Conservation (phyloP, 1,140 invertebrate genomes). For the Lycorma delicatula region DNA sequence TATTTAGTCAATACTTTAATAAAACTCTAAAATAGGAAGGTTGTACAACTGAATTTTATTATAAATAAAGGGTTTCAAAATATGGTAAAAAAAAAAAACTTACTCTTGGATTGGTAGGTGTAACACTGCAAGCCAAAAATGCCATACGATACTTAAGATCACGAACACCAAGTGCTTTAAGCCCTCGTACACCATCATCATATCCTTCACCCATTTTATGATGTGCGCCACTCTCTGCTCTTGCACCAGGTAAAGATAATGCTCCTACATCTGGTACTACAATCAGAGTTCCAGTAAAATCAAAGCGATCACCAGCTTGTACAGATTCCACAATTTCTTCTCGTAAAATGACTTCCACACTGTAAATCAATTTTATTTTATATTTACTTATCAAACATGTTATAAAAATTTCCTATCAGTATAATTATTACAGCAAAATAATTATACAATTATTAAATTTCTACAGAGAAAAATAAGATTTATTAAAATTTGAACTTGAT, state of each 20-base stretch:
- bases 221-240: conserved; percentile 64
- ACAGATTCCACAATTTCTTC: conserved; percentile 95
- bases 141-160: conserved; percentile 93
- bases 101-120: conserved; percentile 71
- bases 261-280: conserved; percentile 93
- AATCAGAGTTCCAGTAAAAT: conserved; percentile 95
- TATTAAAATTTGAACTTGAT: no score
- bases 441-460: no score
- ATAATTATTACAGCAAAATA: no score
- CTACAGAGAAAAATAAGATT: no score
- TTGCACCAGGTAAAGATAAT: conserved; percentile 70
- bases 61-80: no score
- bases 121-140: conserved; percentile 89
- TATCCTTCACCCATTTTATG: conserved; percentile 64
- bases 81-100: conserved; percentile 29
- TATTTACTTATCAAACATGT: no score
- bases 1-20: no score
- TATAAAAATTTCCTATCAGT: no score
- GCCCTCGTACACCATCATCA: conserved; percentile 79
- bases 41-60: no score
- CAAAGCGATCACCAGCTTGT: conserved; percentile 84
- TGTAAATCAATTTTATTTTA: no score
- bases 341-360: conserved; percentile 91
- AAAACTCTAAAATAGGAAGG: no score
- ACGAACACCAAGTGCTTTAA: conserved; percentile 90